A percentile compares a stretch with the other conserved stretches of the same genome.
These are phyloP conservation scores for Tridacna gigas DNA, from an alignment of 2,888 invertebrate species.

Conservation along the genomic window DNA sequence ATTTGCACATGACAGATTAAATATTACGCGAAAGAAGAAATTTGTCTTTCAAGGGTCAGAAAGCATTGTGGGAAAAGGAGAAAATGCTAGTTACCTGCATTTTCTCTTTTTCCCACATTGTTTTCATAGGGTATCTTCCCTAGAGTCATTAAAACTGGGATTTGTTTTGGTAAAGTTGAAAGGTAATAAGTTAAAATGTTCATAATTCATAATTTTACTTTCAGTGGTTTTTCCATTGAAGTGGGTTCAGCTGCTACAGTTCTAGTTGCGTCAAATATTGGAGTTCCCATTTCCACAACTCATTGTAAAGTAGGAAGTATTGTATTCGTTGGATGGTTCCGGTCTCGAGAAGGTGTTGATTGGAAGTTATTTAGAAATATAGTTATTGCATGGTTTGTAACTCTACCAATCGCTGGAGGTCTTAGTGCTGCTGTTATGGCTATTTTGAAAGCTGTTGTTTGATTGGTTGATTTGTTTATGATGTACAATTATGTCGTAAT, in stretches of 20 bases:
- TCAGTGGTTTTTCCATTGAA: constrained; percentile 97
- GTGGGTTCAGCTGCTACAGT: constrained; percentile 98
- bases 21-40: too few relatives aligned
- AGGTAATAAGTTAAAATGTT: not conserved
- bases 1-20: too few relatives aligned
- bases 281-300: constrained; percentile 98
- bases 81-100: too few relatives aligned
- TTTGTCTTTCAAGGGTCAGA: too few relatives aligned
- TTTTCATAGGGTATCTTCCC: not conserved
- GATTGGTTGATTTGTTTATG: not conserved
- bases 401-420: constrained; percentile 95
- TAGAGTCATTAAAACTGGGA: not conserved
- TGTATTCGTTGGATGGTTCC: constrained; percentile 92
- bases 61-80: too few relatives aligned
- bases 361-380: constrained; percentile 91
- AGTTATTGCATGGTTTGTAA: constrained; percentile 98
- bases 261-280: constrained; percentile 97
- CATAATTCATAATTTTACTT: constrained; percentile 66
- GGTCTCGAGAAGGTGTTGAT: constrained; percentile 85
- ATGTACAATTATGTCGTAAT: not conserved
- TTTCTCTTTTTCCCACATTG: too few relatives aligned
- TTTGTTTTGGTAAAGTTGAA: not conserved
- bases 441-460: constrained; percentile 60
- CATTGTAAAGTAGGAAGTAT: constrained; percentile 99
- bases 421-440: constrained; percentile 94